A percentile compares a stretch with the other conserved stretches of the same genome.
phyloP scores from a whole-genome alignment of 2,113 vertebrate genomes.

The Petaurus breviceps region DNA sequence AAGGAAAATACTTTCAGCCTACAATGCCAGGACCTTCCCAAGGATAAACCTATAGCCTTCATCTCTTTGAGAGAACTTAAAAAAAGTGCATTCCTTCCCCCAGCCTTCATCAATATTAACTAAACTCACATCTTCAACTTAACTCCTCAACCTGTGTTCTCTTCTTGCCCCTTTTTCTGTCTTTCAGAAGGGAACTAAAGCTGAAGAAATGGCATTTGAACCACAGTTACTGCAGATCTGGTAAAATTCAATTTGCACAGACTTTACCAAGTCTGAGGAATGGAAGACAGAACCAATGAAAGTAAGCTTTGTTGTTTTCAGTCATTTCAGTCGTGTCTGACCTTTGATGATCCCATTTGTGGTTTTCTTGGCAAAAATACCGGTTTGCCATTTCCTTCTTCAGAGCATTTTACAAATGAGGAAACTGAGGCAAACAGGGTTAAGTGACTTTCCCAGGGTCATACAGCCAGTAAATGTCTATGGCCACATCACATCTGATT shows the following conservation, averaged over 20 bases:
- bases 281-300: neutral
- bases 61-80: neutral
- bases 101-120: neutral
- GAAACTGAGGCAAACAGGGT: neutral
- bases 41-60: neutral
- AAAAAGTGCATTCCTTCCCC: neutral
- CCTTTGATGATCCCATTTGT: neutral
- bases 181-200: neutral
- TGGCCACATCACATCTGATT: neutral
- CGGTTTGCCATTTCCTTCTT: neutral
- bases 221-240: neutral
- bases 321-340: neutral
- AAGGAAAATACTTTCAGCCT: neutral
- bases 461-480: neutral
- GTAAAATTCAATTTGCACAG: neutral
- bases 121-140: neutral
- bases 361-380: neutral
- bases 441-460: neutral
- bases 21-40: neutral
- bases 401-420: neutral
- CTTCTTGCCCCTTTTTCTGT: neutral
- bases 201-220: neutral
- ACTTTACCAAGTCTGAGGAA: neutral
- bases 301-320: neutral
- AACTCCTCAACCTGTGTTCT: neutral